Percentiles rank a stretch among this genome's conserved stretches.
Conservation (phyloP, 2,797 vertebrate species). For the Chiloscyllium punctatum region DNA sequence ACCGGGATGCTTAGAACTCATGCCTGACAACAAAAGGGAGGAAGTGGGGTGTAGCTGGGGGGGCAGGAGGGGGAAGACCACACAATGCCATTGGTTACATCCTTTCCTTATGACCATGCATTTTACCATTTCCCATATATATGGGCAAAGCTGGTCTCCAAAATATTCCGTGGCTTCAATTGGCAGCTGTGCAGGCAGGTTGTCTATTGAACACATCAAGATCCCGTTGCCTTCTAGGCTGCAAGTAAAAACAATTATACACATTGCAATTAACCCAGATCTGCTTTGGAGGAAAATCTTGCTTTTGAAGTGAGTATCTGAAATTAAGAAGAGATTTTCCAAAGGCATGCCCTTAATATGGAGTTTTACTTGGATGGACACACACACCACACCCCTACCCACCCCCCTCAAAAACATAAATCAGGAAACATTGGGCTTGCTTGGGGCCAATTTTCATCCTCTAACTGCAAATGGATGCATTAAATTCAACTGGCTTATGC, state of each 20-base stretch:
- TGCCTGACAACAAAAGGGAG: background rate
- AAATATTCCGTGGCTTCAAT: constrained; percentile 95
- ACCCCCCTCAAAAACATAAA: background rate
- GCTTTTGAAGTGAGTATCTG: background rate
- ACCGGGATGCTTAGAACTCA: background rate
- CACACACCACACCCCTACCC: background rate
- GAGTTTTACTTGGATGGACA: background rate
- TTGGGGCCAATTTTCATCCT: background rate
- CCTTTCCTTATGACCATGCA: constrained; percentile 20
- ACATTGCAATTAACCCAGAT: background rate
- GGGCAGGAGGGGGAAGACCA: background rate
- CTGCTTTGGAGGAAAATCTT: background rate
- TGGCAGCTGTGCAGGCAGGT: constrained; percentile 91
- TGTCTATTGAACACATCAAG: constrained; percentile 98
- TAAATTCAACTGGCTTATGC: background rate
- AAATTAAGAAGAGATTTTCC: background rate
- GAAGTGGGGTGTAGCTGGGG: background rate
- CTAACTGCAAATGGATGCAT: background rate
- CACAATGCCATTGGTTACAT: background rate
- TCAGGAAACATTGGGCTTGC: background rate
- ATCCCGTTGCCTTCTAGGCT: constrained; percentile 91
- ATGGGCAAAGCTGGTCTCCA: constrained; percentile 86
- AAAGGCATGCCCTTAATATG: background rate
- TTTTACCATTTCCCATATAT: constrained; percentile 96
- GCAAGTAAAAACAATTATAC: constrained; percentile 39